Conservation (phyloP, 2,888 invertebrate genomes). For the Pharmacophagus antenor region DNA sequence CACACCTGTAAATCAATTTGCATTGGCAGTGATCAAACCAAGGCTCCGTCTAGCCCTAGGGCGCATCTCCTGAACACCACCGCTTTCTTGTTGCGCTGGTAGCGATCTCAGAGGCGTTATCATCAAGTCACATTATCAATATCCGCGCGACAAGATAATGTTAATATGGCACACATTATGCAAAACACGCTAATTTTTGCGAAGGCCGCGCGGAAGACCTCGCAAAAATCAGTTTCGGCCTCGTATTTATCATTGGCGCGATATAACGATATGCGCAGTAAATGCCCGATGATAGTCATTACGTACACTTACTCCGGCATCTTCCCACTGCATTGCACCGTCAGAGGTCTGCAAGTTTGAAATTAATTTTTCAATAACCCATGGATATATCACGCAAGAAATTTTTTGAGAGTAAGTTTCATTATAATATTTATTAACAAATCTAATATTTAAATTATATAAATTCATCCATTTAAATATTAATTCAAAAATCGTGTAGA, state of each 20-base stretch:
- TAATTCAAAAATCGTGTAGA: too few species aligned
- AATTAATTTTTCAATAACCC: conserved; percentile 11
- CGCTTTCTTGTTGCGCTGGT: conserved; percentile 53
- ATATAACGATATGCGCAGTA: conserved; percentile 69
- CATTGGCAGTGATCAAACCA: neutral
- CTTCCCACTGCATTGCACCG: conserved; percentile 45
- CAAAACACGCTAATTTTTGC: conserved; percentile 73
- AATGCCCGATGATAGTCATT: conserved; percentile 55
- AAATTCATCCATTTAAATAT: too few species aligned
- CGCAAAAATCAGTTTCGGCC: conserved; percentile 69
- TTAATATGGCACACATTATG: conserved; percentile 60
- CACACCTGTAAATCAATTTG: neutral
- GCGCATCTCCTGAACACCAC: conserved; percentile 3
- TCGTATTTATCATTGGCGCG: conserved; percentile 70
- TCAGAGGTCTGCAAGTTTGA: neutral
- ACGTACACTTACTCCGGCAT: conserved; percentile 49
- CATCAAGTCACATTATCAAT: conserved; percentile 49
- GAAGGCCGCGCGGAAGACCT: conserved; percentile 67
- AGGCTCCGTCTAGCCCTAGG: conserved; percentile 10
- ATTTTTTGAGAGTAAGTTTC: conserved; percentile 49
- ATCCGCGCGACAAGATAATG: conserved; percentile 51
- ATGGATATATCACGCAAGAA: conserved; percentile 51
- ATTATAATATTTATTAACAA: neutral
- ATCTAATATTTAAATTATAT: neutral
- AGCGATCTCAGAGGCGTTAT: conserved; percentile 58